Conservation (phyloP, 2,113 vertebrate species). For the Antigone vipio region DNA sequence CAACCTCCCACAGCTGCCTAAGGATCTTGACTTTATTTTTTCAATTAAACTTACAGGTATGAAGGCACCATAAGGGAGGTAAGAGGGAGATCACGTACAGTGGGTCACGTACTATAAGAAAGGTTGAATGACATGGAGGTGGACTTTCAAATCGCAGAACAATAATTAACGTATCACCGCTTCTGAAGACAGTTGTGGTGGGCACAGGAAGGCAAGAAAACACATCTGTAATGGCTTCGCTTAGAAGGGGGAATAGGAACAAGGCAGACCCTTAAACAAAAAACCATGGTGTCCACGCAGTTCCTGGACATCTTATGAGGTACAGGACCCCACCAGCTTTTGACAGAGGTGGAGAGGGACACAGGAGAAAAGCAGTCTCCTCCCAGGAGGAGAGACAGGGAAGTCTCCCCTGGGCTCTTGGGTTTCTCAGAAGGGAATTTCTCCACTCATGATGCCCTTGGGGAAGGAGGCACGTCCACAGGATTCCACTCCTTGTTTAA, state of each 20-base stretch:
- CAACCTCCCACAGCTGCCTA: not conserved
- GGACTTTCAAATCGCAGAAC: not conserved
- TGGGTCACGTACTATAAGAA: not conserved
- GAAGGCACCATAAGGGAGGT: accelerated
- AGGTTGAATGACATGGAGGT: accelerated
- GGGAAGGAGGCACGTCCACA: not conserved
- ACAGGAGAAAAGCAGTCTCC: not conserved
- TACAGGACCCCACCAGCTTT: not conserved
- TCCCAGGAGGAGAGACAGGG: not conserved
- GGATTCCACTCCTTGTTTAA: not conserved
- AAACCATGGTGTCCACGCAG: not conserved
- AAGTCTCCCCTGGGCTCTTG: not conserved
- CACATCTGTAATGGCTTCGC: not conserved
- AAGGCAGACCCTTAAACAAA: not conserved
- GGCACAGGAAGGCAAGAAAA: not conserved
- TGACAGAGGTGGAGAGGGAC: not conserved
- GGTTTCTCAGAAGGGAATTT: not conserved
- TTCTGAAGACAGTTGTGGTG: not conserved
- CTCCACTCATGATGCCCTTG: accelerated
- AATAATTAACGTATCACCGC: accelerated
- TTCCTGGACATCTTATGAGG: not conserved
- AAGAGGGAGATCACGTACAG: not conserved
- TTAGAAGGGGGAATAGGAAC: not conserved
- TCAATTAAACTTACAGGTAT: accelerated
- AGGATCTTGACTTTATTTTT: not conserved